Base-by-base conservation (phyloP, 2,797 vertebrate species). In the Carapus acus region DNA sequence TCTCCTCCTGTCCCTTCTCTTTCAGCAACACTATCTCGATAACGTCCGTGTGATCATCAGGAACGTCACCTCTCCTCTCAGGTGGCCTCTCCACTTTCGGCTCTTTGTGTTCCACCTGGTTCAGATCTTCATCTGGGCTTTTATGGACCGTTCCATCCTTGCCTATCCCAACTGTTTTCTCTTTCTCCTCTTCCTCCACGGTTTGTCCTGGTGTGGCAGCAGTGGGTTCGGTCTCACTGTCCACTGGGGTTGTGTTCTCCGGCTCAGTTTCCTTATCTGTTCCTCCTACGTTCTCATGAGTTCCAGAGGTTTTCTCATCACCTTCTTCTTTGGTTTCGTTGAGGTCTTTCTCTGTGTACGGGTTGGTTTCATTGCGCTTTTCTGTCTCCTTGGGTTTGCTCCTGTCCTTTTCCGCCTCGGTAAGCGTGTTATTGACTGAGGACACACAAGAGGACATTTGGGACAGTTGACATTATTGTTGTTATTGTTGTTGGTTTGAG, bases 401-500 rank as follows among this genome's bases (percentile, higher is more conserved):
- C 51, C 55, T 76, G 42, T 80, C 76, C 53, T 78, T 82, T 50
- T 81, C 85, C 51, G 75, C 66, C 55, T 79, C 71, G 33, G 65
- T 68, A 19, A 87, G 78, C 6, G 83, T 82, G 43, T 86, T 85
- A 56, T 84, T 82, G 38, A 88, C 88, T 90, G 82, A 18, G 60
- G 67, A 67, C 6, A 27, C 11, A 29, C 27, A 29, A 46, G 18
- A 65, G 47, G 33, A 67, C 7, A 77, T 29, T 50, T 55, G 12
- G n/a, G n/a, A 36, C 8, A 36, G 4, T n/a, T n/a, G n/a, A n/a
- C n/a, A n/a, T n/a, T n/a, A n/a, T n/a, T n/a, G n/a, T n/a, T n/a
- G n/a, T n/a, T n/a, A n/a, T n/a, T n/a, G n/a, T n/a, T n/a, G n/a
- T n/a, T n/a, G n/a, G n/a, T n/a, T n/a, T n/a, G n/a, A n/a, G n/a